Evolutionary conservation across 2,888 invertebrate species (phyloP), one percentile per base, ranked within the genome.

Genomic region (Teinopalpus imperialis): DNA sequence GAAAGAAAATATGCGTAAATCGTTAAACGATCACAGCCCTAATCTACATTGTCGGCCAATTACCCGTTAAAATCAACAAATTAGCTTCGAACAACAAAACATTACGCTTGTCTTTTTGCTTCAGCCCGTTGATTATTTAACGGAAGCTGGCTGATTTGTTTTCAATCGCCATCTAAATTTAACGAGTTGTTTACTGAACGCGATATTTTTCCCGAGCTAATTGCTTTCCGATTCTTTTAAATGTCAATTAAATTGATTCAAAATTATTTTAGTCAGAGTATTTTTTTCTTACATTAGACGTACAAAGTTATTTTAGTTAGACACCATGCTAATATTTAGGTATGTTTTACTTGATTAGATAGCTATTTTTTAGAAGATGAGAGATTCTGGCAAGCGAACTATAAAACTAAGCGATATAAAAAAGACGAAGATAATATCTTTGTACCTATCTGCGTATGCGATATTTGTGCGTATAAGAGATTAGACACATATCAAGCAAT

Each of bases 31-130:
- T 0, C 71, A n/a, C n/a, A 78, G 30, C 85, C 85, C 82, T 85
- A 70, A 30, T 42, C 49, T 65, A 81, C 83, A 77, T 69, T 77
- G 82, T 83, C 69, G 67, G 57, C 59, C 72, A 77, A 85, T 85
- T 77, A 78, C 72, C 62, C 64, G 68, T 68, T 71, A 75, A 71
- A 35, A 75, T 76, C 69, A 80, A 81, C 85, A 80, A 80, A 81
- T 82, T 74, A 68, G 66, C 66, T 56, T 56, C 52, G 53, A 59
- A 59, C 61, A 66, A 66, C 66, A 68, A 67, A 70, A 66, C 69
- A 69, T 47, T 56, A 43, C 56, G 68, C 63, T 68, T 70, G 78
- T 77, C 79, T 69, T 79, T 76, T 81, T 80, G 72, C 51, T 51
- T 51, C 54, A 44, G 44, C 55, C 52, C 50, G 52, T 53, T 57